Evolutionary conservation across 53 echinoderm and acorn worm species (phyloP).

Genomic region (Astropecten irregularis): DNA sequence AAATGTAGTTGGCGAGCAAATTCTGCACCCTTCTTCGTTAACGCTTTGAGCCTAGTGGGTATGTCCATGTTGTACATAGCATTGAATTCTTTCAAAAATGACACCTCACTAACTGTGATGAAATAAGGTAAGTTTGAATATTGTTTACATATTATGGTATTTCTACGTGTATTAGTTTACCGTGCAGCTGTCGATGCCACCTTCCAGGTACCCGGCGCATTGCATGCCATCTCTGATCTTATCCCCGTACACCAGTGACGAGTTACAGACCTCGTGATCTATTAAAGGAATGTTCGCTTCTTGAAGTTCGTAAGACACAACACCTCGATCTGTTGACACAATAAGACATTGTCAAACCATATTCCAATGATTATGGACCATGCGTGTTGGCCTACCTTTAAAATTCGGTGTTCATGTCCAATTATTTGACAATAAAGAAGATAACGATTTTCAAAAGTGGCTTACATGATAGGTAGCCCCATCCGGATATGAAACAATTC

Average conservation of each 20-base stretch:
- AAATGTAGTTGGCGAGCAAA: too few species aligned
- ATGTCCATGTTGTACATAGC: too few species aligned
- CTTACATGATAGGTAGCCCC: conserved; percentile 27
- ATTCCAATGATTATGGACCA: not conserved
- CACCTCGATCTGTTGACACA: not conserved
- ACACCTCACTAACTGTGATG: too few species aligned
- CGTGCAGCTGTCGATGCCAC: conserved; percentile 18
- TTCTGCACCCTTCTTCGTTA: too few species aligned
- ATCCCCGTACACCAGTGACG: conserved; percentile 19
- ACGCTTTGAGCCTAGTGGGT: too few species aligned
- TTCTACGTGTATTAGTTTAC: not conserved
- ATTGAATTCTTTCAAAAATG: too few species aligned
- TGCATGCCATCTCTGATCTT: conserved; percentile 15
- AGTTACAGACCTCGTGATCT: not conserved
- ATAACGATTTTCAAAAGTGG: too few species aligned
- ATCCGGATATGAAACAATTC: conserved; percentile 16
- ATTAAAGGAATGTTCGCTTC: conserved; percentile 8
- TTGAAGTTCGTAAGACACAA: not conserved
- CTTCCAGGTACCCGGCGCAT: conserved; percentile 22
- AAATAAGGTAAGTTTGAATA: too few species aligned
- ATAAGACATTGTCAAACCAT: not conserved
- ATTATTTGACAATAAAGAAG: too few species aligned
- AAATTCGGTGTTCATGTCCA: too few species aligned
- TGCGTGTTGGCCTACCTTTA: too few species aligned
- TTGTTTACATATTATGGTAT: too few species aligned